Evolutionary conservation across 2,888 invertebrate species (phyloP).

Genomic region (Thereva nobilitata): DNA sequence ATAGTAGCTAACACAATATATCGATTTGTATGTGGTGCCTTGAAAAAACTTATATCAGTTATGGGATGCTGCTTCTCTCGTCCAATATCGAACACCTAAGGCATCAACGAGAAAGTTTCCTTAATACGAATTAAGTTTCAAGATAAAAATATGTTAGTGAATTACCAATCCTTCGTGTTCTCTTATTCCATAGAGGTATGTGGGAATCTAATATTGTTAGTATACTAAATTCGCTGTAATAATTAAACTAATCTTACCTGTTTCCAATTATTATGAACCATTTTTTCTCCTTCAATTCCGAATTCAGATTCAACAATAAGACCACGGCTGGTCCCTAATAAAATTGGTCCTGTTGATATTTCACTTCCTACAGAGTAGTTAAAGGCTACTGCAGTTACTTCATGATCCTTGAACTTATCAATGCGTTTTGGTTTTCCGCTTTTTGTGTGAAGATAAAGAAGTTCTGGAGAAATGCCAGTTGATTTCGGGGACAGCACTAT

Average conservation of each 20-base stretch:
- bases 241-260: constrained; percentile 65
- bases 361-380: constrained; percentile 74
- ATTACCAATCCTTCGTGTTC: constrained; percentile 78
- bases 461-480: constrained; percentile 65
- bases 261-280: constrained; percentile 83
- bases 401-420: constrained; percentile 63
- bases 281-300: constrained; percentile 77
- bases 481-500: constrained; percentile 67
- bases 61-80: constrained; percentile 77
- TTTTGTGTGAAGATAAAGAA: constrained; percentile 79
- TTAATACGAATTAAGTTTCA: background rate
- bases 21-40: constrained; percentile 70
- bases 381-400: constrained; percentile 91
- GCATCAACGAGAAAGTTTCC: constrained; percentile 11
- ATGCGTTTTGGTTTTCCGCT: constrained; percentile 72
- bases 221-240: background rate
- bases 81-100: constrained; percentile 85
- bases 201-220: constrained; percentile 65
- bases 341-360: constrained; percentile 76
- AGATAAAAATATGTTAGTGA: constrained; percentile 6
- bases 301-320: constrained; percentile 90
- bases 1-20: constrained; percentile 86
- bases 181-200: constrained; percentile 74
- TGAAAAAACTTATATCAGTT: constrained; percentile 85
- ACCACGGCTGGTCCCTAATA: constrained; percentile 89